These are phyloP conservation scores for Jordanella pulchra DNA, from an alignment of 2,797 vertebrate species.

Conservation along the genomic window DNA sequence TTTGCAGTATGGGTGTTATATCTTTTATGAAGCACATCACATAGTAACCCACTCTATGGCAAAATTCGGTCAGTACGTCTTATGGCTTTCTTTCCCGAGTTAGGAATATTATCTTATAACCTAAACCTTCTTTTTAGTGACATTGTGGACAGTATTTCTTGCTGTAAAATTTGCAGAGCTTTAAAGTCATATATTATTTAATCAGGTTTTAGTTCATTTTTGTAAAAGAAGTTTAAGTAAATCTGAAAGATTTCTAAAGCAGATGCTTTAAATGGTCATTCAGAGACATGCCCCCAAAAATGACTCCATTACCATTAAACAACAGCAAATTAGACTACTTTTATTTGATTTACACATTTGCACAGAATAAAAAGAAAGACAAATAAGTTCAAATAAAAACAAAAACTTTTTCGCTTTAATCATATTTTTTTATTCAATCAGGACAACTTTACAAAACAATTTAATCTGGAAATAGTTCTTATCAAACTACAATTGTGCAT, in stretches of 20 bases:
- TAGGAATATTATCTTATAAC: neutral
- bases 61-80: neutral
- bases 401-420: constrained; percentile 43
- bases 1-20: neutral
- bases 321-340: neutral
- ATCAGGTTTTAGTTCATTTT: neutral
- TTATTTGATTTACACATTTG: neutral
- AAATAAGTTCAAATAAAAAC: neutral
- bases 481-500: constrained; percentile 88
- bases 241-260: neutral
- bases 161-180: neutral
- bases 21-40: neutral
- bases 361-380: neutral
- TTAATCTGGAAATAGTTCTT: constrained; percentile 85
- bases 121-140: too few species aligned
- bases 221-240: neutral
- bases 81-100: neutral
- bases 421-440: constrained; percentile 88
- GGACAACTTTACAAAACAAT: constrained; percentile 85
- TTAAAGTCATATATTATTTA: neutral
- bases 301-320: neutral
- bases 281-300: neutral
- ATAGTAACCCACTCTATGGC: neutral
- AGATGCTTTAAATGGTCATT: neutral
- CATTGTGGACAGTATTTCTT: neutral